Evolutionary conservation across 2,113 vertebrate genomes (phyloP), one percentile per base, ranked within the genome.

Genomic region (Phyllopteryx taeniolatus): DNA sequence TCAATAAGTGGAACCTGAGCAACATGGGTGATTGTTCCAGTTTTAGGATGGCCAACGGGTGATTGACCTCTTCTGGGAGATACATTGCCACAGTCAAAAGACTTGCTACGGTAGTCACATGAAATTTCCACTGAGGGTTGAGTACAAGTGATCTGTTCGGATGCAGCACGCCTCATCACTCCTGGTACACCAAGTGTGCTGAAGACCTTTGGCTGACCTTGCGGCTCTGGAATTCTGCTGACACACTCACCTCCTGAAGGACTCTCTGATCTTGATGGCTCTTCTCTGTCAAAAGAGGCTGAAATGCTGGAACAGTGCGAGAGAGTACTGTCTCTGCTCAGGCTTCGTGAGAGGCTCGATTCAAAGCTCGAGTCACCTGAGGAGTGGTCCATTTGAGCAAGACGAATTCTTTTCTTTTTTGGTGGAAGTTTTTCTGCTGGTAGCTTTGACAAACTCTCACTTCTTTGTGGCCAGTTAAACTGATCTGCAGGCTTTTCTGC

Each of bases 371-470:
- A 99, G 54, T 99, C 98, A 0, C 93, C 94, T 0, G 98, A 99
- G 0, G 98, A 99, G 19, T 97, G 94, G 15, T 98, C 96, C 75
- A 99, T 96, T 81, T 99, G 96, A 17, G 97, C 96, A 59, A 99
- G 90, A 22, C 97, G 94, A 60, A 99, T 98, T 66, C 98, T 92
- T 64, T 99, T 99, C 93, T 99, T 99, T 88, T 99, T 99, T 0
- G 98, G 98, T 0, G 98, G 98, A 63, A 99, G 94, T 73, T 99
- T 99, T 89, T 99, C 98, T 0, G 97, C 95, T 0, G 98, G 98
- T 71, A 99, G 65, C 87, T 97, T 99, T 1, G 98, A 97, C 76
- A 99, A 84, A 0, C 95, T 98, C 84, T 98, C 98, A 4, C 98
- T 99, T 61, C 97, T 95, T 74, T 97, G 97, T 51, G 97, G 98